Evolutionary conservation across 1,140 invertebrate genomes (phyloP).

Genomic region (Aphelinus atriplicis): DNA sequence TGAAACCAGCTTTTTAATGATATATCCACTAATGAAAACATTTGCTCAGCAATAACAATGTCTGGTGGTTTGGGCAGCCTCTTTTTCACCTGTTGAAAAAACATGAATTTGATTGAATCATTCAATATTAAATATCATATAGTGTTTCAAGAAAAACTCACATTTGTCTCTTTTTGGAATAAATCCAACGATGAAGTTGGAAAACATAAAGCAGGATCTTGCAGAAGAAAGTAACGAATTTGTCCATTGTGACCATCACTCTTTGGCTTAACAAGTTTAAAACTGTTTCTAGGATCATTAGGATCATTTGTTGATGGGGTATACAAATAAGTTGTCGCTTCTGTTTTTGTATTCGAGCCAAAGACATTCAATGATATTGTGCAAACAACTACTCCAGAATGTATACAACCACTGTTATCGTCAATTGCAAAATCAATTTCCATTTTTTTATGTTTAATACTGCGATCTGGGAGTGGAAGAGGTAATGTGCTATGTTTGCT

Average conservation of each 20-base stretch:
- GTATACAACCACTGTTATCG: constrained; percentile 41
- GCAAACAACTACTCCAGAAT: constrained; percentile 54
- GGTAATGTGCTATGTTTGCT: constrained; percentile 51
- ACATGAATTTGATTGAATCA: constrained; percentile 1
- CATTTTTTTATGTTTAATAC: constrained; percentile 50
- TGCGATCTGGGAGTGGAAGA: constrained; percentile 55
- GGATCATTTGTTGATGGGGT: constrained; percentile 54
- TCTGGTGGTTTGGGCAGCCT: constrained; percentile 47
- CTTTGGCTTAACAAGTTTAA: constrained; percentile 43
- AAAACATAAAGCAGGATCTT: constrained; percentile 49
- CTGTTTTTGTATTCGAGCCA: constrained; percentile 28
- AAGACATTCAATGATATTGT: constrained; percentile 51
- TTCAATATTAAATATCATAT: neutral
- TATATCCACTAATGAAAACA: constrained; percentile 54
- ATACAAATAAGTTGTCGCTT: constrained; percentile 41
- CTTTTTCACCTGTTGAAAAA: constrained; percentile 33
- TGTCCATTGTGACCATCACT: constrained; percentile 35
- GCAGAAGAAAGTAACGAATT: constrained; percentile 53
- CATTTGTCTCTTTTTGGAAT: constrained; percentile 15
- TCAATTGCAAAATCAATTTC: constrained; percentile 60
- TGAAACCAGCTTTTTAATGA: constrained; percentile 54
- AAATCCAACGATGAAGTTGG: neutral
- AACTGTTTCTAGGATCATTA: constrained; percentile 57
- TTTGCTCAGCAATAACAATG: constrained; percentile 55
- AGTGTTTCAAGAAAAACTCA: neutral